Evolutionary conservation across 2,888 invertebrate genomes (phyloP).

Genomic region (Eustalomyia histrio): DNA sequence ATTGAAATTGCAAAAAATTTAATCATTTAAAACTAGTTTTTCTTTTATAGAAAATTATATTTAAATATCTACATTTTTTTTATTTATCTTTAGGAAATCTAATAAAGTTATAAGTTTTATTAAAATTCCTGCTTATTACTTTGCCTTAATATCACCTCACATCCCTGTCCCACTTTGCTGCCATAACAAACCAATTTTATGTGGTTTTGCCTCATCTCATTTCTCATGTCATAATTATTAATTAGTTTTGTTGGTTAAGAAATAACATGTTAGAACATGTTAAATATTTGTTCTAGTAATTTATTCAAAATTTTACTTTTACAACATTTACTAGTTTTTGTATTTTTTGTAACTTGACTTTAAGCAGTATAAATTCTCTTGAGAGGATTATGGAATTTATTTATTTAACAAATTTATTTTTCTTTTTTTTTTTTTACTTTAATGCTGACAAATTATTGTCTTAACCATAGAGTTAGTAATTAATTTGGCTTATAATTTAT

Average conservation of each 20-base stretch:
- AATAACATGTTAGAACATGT: constrained; percentile 21
- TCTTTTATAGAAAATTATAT: too few relatives aligned
- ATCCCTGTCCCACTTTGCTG: too few relatives aligned
- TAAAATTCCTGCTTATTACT: too few relatives aligned
- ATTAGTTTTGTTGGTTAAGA: constrained; percentile 1
- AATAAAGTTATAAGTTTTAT: too few relatives aligned
- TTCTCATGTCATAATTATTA: constrained; percentile 1
- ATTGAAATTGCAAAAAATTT: too few relatives aligned
- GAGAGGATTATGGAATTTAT: constrained; percentile 35
- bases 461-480: constrained; percentile 45
- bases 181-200: not conserved
- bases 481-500: constrained; percentile 56
- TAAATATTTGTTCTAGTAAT: constrained; percentile 15
- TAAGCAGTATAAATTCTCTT: not conserved
- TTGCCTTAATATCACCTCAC: too few relatives aligned
- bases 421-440: constrained; percentile 34
- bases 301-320: constrained; percentile 12
- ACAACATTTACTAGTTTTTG: not conserved
- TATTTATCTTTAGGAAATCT: too few relatives aligned
- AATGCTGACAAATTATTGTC: constrained; percentile 54
- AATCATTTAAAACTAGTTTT: too few relatives aligned
- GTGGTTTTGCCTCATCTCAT: not conserved
- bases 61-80: too few relatives aligned
- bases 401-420: constrained; percentile 6
- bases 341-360: not conserved